Evolutionary conservation across 2,888 invertebrate genomes (phyloP).

Genomic region (Cheilosia soror): DNA sequence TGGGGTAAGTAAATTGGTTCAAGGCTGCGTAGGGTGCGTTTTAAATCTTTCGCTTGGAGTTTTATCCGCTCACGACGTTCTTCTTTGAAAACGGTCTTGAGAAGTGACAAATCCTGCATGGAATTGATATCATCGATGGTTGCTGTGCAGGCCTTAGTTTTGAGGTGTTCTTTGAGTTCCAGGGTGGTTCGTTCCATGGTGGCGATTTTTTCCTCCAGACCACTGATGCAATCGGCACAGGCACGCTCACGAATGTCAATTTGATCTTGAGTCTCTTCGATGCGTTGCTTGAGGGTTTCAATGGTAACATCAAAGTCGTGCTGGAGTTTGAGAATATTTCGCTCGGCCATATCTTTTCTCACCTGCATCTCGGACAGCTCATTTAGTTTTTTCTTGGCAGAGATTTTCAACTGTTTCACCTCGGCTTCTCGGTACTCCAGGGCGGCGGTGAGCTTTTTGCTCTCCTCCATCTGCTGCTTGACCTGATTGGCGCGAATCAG

Average conservation of each 20-base stretch:
- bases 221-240: conserved; percentile 96
- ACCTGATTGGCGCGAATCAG: conserved; percentile 92
- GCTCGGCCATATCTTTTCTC: conserved; percentile 95
- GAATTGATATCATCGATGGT: conserved; percentile 76
- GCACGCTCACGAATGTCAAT: conserved; percentile 94
- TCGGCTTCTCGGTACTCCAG: conserved; percentile 96
- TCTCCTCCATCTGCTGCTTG: conserved; percentile 96
- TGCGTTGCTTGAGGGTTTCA: conserved; percentile 91
- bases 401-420: conserved; percentile 93
- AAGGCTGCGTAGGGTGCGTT: conserved; percentile 84
- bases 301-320: conserved; percentile 91
- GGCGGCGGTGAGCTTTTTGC: conserved; percentile 92
- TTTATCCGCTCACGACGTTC: conserved; percentile 85
- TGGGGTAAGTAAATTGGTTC: conserved; percentile 85
- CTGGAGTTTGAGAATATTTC: conserved; percentile 90
- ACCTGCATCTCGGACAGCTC: conserved; percentile 96
- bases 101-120: conserved; percentile 85
- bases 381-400: conserved; percentile 95
- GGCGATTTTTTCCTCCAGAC: conserved; percentile 95
- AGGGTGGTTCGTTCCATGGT: conserved; percentile 94
- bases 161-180: conserved; percentile 93
- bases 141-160: conserved; percentile 75
- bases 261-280: conserved; percentile 90
- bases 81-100: conserved; percentile 85
- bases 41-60: conserved; percentile 84